A percentile compares a stretch with the other conserved stretches of the same genome.
These are phyloP conservation scores for Virgularia gustaviana DNA, from an alignment of 92 coral and sea anemone species.

Conservation along the genomic window DNA sequence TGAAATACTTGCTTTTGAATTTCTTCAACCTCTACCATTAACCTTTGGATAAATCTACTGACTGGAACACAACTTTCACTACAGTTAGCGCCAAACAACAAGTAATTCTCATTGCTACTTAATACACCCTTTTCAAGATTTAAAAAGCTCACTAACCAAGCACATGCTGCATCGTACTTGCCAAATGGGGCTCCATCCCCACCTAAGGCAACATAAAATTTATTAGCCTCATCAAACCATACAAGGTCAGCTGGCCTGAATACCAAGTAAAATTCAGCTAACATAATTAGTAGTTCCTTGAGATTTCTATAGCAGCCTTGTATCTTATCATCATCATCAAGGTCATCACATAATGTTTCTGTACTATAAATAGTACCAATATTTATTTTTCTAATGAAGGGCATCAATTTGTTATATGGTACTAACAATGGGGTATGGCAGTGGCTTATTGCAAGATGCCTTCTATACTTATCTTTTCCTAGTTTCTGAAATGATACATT, in stretches of 20 bases:
- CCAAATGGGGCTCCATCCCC: conserved; percentile 21
- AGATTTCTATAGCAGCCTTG: conserved; percentile 2
- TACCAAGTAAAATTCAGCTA: neutral
- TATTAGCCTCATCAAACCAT: conserved; percentile 8
- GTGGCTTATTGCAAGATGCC: neutral
- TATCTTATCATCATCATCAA: neutral
- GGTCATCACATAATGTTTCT: neutral
- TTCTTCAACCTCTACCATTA: neutral
- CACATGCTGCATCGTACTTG: conserved; percentile 1
- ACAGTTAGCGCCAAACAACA: conserved; percentile 10
- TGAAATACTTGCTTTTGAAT: conserved; percentile 29
- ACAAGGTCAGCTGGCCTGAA: neutral
- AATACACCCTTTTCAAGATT: neutral
- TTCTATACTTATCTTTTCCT: neutral
- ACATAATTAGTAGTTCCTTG: neutral
- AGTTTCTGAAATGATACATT: conserved; percentile 1
- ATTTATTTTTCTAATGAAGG: neutral
- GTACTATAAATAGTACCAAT: conserved; percentile 10
- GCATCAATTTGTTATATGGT: neutral
- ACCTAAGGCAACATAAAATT: conserved; percentile 1
- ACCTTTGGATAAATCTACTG: neutral
- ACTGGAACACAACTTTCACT: neutral
- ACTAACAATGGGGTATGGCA: conserved; percentile 1
- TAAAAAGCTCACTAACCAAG: conserved; percentile 5
- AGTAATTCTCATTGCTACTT: conserved; percentile 16